These are phyloP conservation scores for Microtus ochrogaster DNA, from an alignment of 2,113 vertebrate genomes.

Conservation along the genomic window DNA sequence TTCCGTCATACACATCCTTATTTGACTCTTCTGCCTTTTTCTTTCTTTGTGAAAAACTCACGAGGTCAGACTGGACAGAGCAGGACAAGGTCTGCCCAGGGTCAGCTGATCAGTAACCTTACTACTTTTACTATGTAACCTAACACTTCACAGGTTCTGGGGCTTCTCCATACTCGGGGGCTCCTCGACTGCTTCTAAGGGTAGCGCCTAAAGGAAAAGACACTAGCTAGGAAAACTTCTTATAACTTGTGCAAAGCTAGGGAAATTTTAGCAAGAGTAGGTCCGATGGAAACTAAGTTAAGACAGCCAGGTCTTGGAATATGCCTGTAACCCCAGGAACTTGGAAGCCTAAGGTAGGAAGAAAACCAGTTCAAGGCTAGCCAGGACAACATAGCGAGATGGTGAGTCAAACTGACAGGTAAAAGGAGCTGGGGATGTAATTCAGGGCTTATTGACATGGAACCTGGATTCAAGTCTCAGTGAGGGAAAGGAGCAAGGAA, in stretches of 20 bases:
- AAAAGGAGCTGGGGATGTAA: background rate
- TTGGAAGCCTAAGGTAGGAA: background rate
- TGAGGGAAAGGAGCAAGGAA: background rate
- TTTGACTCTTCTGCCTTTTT: background rate
- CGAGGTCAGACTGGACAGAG: background rate
- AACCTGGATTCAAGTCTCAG: background rate
- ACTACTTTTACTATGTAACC: background rate
- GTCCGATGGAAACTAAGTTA: background rate
- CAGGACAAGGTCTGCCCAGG: background rate
- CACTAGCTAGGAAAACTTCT: background rate
- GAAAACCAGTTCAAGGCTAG: background rate
- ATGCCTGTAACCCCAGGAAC: background rate
- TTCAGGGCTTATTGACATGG: background rate
- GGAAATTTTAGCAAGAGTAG: background rate
- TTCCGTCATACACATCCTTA: background rate
- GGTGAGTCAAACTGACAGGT: background rate
- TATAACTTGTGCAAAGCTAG: slow-evolving; percentile 4
- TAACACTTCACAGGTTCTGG: background rate
- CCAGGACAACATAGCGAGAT: background rate
- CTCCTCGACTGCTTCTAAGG: background rate
- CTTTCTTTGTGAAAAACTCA: background rate
- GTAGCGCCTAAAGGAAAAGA: background rate
- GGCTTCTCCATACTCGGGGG: background rate
- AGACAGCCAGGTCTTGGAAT: background rate
- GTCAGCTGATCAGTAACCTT: background rate